Conservation (phyloP, 1,140 invertebrate genomes). For the Aplysia californica region DNA sequence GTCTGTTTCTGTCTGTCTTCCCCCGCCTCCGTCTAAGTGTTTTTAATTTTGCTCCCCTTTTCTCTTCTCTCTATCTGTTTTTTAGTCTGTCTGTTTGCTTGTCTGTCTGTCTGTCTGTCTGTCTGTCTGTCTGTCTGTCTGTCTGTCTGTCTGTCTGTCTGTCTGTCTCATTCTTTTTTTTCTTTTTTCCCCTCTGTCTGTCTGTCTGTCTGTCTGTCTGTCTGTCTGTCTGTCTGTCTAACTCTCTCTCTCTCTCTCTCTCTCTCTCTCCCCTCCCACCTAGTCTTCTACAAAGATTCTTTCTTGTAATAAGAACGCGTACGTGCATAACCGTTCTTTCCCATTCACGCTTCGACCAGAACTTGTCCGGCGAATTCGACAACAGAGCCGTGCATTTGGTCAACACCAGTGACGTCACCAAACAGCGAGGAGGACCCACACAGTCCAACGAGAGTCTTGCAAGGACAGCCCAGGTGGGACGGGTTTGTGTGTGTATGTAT, state of each 20-base stretch:
- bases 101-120: conserved; percentile 4
- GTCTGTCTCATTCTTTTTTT: no score
- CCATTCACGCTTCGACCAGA: no score
- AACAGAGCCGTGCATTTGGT: conserved; percentile 47
- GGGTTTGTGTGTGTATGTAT: neutral
- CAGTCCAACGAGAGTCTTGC: conserved; percentile 50
- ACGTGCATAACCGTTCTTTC: no score
- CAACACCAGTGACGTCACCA: conserved; percentile 39
- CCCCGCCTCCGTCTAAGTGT: neutral
- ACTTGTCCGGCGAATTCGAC: conserved; percentile 46
- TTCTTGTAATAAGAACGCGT: no score
- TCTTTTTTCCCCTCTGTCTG: no score
- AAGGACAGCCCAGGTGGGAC: conserved; percentile 43
- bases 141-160: neutral
- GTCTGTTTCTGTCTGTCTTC: neutral
- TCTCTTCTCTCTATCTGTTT: neutral
- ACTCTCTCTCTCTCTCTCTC: no score
- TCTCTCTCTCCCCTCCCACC: conserved; percentile 14
- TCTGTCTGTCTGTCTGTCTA: neutral
- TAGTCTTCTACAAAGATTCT: no score
- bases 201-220: neutral
- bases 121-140: conserved; percentile 13
- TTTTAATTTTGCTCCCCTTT: no score
- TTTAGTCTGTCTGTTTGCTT: neutral
- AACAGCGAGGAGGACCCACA: conserved; percentile 26